phyloP scores from a whole-genome alignment of 2,888 invertebrate genomes.

The Folsomia candida region DNA sequence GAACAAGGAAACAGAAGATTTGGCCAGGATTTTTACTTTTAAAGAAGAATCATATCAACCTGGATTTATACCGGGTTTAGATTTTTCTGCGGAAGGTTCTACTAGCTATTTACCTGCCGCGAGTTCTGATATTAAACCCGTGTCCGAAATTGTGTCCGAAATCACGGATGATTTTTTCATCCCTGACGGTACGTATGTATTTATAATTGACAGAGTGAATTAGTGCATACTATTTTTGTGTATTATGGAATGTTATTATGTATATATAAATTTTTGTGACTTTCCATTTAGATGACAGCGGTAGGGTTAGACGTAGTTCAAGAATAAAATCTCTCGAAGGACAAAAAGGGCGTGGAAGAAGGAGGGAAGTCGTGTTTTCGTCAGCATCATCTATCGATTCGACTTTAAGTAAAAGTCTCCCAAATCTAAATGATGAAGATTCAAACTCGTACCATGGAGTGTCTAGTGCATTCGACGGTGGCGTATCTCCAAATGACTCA shows the following conservation, averaged over 20 bases:
- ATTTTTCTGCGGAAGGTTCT: slow-evolving; percentile 18
- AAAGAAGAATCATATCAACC: slow-evolving; percentile 16
- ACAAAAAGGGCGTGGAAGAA: slow-evolving; percentile 34
- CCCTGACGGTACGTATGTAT: neutral
- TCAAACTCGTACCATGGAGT: slow-evolving; percentile 34
- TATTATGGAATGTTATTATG: too few relatives aligned
- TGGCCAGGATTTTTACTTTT: too few relatives aligned
- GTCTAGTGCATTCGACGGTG: slow-evolving; percentile 1
- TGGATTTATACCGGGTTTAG: slow-evolving; percentile 32
- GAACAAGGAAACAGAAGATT: neutral
- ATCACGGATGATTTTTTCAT: neutral
- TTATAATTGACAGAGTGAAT: neutral
- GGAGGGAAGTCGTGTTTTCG: slow-evolving; percentile 46
- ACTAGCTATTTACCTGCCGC: too few relatives aligned
- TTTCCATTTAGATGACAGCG: slow-evolving; percentile 35
- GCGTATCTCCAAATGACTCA: slow-evolving; percentile 13
- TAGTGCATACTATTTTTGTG: too few relatives aligned
- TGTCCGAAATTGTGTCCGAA: neutral
- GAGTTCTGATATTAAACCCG: neutral
- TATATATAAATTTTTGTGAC: too few relatives aligned
- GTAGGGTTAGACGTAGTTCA: slow-evolving; percentile 46
- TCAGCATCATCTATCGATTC: slow-evolving; percentile 12
- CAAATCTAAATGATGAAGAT: slow-evolving; percentile 41
- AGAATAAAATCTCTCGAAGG: slow-evolving; percentile 47
- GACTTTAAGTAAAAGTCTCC: slow-evolving; percentile 29